Evolutionary conservation across 2,113 vertebrate genomes (phyloP).

Genomic region (Brachypodius melanocephalos): DNA sequence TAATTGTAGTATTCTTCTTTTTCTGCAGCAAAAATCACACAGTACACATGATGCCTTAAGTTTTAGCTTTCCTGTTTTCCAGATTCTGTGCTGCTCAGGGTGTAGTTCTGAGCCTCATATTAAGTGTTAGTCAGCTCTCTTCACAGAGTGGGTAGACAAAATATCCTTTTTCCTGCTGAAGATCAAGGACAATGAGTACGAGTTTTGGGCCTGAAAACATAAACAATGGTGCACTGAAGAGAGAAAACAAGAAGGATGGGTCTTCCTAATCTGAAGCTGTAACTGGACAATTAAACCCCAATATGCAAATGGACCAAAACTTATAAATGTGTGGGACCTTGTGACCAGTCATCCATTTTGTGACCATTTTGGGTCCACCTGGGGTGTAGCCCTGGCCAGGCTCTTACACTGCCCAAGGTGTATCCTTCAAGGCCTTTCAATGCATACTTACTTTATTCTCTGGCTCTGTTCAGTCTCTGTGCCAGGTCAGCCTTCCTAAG

Average conservation of each 20-base stretch:
- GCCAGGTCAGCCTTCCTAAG: background rate
- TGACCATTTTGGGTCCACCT: background rate
- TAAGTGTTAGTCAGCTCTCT: background rate
- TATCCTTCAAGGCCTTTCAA: background rate
- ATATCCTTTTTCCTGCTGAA: background rate
- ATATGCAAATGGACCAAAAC: background rate
- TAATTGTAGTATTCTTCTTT: background rate
- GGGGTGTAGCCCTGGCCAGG: background rate
- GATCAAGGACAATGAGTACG: background rate
- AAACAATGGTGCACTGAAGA: background rate
- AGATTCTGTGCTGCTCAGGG: background rate
- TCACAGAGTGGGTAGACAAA: background rate
- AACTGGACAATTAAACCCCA: background rate
- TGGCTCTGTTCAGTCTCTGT: background rate
- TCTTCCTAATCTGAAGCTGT: background rate
- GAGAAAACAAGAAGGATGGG: background rate
- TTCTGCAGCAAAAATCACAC: background rate
- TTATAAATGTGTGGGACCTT: background rate
- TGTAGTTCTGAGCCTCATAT: background rate
- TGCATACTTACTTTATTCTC: background rate
- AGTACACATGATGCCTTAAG: background rate
- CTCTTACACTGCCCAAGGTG: background rate
- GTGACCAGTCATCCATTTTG: accelerated
- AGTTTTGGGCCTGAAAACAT: background rate
- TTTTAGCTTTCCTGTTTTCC: background rate